Conservation (phyloP, 1,140 invertebrate genomes). For the Drosophila sturtevanti region DNA sequence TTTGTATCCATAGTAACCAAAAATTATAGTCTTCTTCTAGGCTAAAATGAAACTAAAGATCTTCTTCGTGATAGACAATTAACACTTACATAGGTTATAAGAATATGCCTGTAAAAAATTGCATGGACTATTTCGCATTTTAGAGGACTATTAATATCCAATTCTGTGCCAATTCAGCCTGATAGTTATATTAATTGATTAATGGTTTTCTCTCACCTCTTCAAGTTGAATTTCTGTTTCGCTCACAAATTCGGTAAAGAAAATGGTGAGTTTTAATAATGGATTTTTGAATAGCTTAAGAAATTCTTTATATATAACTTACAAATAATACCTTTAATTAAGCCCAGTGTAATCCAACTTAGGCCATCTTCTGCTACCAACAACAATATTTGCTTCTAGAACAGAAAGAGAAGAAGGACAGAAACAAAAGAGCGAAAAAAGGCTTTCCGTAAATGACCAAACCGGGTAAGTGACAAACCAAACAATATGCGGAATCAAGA, state of each 20-base stretch:
- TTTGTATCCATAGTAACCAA: background rate
- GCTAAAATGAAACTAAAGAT: background rate
- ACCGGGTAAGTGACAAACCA: slow-evolving; percentile 46
- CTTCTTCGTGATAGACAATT: too few relatives aligned
- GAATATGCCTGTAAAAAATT: too few relatives aligned
- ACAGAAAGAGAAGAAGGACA: slow-evolving; percentile 39
- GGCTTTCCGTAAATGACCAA: slow-evolving; percentile 25
- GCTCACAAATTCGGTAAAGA: too few relatives aligned
- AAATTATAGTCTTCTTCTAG: background rate
- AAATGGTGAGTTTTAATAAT: background rate
- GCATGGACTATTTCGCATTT: too few relatives aligned
- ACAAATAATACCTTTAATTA: background rate
- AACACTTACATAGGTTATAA: too few relatives aligned
- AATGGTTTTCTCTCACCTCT: too few relatives aligned
- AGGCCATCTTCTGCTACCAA: slow-evolving; percentile 2
- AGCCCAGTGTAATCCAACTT: slow-evolving; percentile 19
- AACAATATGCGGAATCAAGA: slow-evolving; percentile 34
- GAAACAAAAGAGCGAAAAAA: slow-evolving; percentile 14
- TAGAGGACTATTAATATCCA: too few relatives aligned
- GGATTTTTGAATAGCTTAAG: background rate
- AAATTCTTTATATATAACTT: background rate
- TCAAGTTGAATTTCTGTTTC: too few relatives aligned
- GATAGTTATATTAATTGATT: too few relatives aligned
- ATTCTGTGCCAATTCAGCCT: too few relatives aligned
- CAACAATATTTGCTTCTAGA: slow-evolving; percentile 28